Evolutionary conservation across 2,113 vertebrate genomes (phyloP).

Genomic region (Menidia beryllina): DNA sequence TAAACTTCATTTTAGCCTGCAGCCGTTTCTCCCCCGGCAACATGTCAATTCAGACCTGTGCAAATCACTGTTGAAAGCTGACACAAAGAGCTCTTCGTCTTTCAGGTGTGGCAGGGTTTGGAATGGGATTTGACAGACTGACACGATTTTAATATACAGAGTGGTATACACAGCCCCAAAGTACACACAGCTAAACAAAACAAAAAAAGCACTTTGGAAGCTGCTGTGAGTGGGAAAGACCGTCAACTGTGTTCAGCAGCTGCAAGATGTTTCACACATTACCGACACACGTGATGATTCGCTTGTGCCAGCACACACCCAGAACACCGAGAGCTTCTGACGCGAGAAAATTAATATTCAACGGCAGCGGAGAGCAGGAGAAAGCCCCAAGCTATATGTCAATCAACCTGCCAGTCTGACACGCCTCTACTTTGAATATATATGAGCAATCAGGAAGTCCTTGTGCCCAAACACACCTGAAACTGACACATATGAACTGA

Average conservation of each 20-base stretch:
- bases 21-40: too few species aligned
- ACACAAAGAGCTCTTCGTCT: conserved; percentile 8
- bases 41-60: background rate
- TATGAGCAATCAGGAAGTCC: conserved; percentile 24
- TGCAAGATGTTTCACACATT: background rate
- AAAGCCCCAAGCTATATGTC: conserved; percentile 36
- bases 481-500: background rate
- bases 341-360: conserved; percentile 57
- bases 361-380: conserved; percentile 8
- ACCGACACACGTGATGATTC: background rate
- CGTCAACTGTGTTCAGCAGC: background rate
- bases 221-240: background rate
- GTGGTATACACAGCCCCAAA: conserved; percentile 4
- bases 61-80: conserved; percentile 3
- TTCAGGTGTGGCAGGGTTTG: conserved; percentile 22
- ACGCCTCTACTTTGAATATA: conserved; percentile 33
- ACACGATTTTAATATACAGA: background rate
- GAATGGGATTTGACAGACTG: conserved; percentile 24
- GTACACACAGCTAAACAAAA: background rate
- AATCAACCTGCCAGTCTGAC: conserved; percentile 43
- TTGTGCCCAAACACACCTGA: background rate
- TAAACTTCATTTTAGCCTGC: too few species aligned
- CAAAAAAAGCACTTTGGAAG: conserved; percentile 3
- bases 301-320: background rate
- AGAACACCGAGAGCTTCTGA: conserved; percentile 15